Conservation (phyloP, 23 tunicate species). For the Trididemnum miniatum region DNA sequence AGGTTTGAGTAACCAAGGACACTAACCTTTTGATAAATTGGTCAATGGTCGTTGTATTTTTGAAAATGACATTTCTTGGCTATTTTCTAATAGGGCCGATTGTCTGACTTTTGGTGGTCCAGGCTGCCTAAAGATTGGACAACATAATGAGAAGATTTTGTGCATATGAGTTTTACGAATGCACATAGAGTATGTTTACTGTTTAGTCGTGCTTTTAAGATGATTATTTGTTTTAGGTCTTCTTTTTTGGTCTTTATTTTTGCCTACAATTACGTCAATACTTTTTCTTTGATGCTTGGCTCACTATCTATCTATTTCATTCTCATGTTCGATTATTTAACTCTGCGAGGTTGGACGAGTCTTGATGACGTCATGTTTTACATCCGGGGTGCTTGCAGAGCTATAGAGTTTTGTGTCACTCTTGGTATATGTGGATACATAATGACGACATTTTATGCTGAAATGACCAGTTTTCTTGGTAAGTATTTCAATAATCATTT, state of each 20-base stretch:
- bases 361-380: constrained; percentile 85
- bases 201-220: neutral
- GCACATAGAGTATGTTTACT: too few species aligned
- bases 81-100: too few species aligned
- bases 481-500: too few species aligned
- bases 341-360: constrained; percentile 60
- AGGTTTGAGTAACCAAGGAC: too few species aligned
- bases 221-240: constrained; percentile 25
- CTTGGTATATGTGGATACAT: constrained; percentile 80
- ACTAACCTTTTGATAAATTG: too few species aligned
- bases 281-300: constrained; percentile 72
- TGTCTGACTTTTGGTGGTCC: too few species aligned
- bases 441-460: constrained; percentile 62
- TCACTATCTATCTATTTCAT: constrained; percentile 61
- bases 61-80: too few species aligned
- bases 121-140: too few species aligned
- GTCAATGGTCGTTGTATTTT: too few species aligned
- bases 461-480: constrained; percentile 71
- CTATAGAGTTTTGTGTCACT: constrained; percentile 71
- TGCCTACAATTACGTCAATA: constrained; percentile 75
- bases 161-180: too few species aligned
- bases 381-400: constrained; percentile 77
- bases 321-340: constrained; percentile 56
- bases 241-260: constrained; percentile 75
- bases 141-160: too few species aligned